Evolutionary conservation across 35 echinoderm and acorn worm genomes (phyloP).

Genomic region (Ptychodera flava): DNA sequence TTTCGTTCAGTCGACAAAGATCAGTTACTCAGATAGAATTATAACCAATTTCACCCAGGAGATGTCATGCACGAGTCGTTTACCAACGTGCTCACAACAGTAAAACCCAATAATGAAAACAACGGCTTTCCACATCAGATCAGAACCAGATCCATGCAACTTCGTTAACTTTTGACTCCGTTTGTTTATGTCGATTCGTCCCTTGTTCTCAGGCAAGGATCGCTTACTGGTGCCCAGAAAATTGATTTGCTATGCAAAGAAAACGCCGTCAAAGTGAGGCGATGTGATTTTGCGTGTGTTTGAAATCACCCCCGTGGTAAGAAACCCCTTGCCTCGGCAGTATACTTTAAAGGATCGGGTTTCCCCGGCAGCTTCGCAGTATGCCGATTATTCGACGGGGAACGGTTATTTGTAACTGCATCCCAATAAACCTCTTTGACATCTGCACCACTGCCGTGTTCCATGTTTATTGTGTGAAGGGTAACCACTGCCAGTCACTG

Average conservation of each 20-base stretch:
- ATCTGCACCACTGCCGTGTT: not conserved
- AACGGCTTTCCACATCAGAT: too few species aligned
- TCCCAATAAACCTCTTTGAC: not conserved
- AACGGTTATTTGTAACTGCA: not conserved
- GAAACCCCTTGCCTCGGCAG: not conserved
- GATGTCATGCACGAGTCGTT: too few species aligned
- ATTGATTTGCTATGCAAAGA: not conserved
- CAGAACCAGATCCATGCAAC: too few species aligned
- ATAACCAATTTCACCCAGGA: too few species aligned
- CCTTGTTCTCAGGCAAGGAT: not conserved
- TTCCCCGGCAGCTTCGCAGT: not conserved
- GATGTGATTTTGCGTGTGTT: not conserved
- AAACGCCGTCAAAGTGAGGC: not conserved
- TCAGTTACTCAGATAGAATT: too few species aligned
- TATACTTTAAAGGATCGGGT: not conserved
- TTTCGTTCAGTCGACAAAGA: too few species aligned
- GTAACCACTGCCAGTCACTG: too few species aligned
- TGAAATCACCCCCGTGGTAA: not conserved
- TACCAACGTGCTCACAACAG: too few species aligned
- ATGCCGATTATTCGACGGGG: not conserved
- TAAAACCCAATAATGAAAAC: too few species aligned
- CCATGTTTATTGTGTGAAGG: not conserved
- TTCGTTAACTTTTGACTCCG: not conserved
- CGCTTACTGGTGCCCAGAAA: not conserved
- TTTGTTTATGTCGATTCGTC: not conserved